Percentiles rank a stretch among this genome's conserved stretches.
Evolutionary conservation across 1,140 invertebrate species (phyloP).

Genomic region (Macrobrachium nipponense): DNA sequence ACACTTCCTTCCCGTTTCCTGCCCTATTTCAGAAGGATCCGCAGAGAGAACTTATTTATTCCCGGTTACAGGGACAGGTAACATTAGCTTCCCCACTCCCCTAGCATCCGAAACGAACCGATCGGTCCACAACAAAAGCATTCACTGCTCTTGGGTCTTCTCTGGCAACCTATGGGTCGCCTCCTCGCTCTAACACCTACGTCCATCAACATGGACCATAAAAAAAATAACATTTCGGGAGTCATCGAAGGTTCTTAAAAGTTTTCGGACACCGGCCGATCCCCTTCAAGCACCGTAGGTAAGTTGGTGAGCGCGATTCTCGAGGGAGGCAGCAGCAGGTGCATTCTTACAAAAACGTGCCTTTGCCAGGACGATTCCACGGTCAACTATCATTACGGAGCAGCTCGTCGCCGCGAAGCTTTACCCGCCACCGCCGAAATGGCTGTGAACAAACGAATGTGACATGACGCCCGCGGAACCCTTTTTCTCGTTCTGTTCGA

Average conservation of each 20-base stretch:
- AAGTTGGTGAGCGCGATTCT: not conserved
- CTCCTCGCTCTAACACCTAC: conserved; percentile 25
- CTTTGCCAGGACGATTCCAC: not conserved
- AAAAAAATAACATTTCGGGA: not conserved
- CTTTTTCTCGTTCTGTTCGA: conserved; percentile 21
- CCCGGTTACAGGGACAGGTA: too few relatives aligned
- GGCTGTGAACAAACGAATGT: not conserved
- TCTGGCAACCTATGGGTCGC: conserved; percentile 21
- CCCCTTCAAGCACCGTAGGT: too few relatives aligned
- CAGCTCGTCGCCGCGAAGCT: too few relatives aligned
- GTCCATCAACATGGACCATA: conserved; percentile 31
- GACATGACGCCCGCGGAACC: not conserved
- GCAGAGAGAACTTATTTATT: too few relatives aligned
- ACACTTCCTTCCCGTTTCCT: not conserved
- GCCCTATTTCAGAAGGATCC: not conserved
- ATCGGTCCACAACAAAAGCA: too few relatives aligned
- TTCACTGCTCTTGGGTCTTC: not conserved
- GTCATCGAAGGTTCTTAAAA: conserved; percentile 4
- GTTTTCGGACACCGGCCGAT: conserved; percentile 2
- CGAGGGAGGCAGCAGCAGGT: not conserved
- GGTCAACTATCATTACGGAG: too few relatives aligned
- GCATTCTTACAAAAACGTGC: not conserved
- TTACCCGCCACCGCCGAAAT: not conserved
- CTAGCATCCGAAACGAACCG: too few relatives aligned
- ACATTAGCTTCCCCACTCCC: too few relatives aligned